These are phyloP conservation scores for Xenentodon cancila DNA, from an alignment of 2,797 vertebrate species.

Conservation along the genomic window DNA sequence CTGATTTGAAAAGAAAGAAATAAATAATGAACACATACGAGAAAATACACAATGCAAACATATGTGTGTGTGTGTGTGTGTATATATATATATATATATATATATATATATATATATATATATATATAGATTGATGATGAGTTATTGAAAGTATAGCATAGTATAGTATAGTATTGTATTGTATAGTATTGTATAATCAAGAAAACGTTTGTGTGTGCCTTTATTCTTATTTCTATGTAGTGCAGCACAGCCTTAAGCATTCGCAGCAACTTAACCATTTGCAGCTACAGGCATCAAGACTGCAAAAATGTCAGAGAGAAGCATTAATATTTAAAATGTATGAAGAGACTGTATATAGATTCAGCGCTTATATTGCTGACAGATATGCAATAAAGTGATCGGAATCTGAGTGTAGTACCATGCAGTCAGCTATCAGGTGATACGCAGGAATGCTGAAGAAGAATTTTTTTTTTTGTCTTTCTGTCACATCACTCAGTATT, in stretches of 20 bases:
- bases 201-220: too few species aligned
- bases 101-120: too few species aligned
- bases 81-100: too few species aligned
- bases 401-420: constrained; percentile 6
- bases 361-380: constrained; percentile 38
- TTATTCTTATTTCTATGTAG: too few species aligned
- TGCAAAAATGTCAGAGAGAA: constrained; percentile 29
- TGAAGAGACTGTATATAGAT: constrained; percentile 31
- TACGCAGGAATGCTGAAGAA: constrained; percentile 8
- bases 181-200: too few species aligned
- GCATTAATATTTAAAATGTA: constrained; percentile 52
- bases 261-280: constrained; percentile 27
- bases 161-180: too few species aligned
- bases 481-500: neutral
- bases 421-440: constrained; percentile 10
- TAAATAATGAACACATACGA: too few species aligned
- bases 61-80: too few species aligned
- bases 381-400: constrained; percentile 43
- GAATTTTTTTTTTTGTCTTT: neutral
- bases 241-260: constrained; percentile 10
- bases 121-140: too few species aligned
- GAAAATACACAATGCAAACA: too few species aligned
- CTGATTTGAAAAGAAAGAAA: neutral
- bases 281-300: constrained; percentile 29
- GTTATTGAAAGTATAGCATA: too few species aligned